A percentile compares a stretch with the other conserved stretches of the same genome.
Evolutionary conservation across 2,113 vertebrate species (phyloP).

Genomic region (Triplophysa rosa): DNA sequence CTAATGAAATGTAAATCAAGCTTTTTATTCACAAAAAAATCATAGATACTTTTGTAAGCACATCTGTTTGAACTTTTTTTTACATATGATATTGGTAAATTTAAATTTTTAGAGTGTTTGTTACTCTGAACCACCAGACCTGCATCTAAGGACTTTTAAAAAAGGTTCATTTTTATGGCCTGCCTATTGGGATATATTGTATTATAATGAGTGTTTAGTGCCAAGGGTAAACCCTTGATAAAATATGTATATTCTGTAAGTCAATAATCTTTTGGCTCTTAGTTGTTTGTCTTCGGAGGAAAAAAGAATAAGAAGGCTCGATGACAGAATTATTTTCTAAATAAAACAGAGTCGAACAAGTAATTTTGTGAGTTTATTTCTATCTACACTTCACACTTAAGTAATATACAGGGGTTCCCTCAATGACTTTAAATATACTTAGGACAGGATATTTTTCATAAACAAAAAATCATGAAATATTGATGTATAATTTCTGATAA

Average conservation of each 20-base stretch:
- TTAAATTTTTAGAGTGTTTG: not conserved
- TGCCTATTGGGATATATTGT: slow-evolving; percentile 43
- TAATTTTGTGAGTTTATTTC: not conserved
- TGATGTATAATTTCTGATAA: too few relatives aligned
- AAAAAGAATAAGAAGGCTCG: slow-evolving; percentile 29
- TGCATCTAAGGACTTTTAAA: slow-evolving; percentile 21
- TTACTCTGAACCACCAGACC: slow-evolving; percentile 15
- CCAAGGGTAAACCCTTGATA: slow-evolving; percentile 56
- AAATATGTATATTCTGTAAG: slow-evolving; percentile 52
- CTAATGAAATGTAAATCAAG: not conserved
- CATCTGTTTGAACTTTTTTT: not conserved
- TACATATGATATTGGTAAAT: not conserved
- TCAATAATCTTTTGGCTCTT: slow-evolving; percentile 31
- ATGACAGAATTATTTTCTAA: slow-evolving; percentile 53
- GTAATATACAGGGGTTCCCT: not conserved
- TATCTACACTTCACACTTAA: not conserved
- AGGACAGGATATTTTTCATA: too few relatives aligned
- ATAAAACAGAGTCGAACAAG: slow-evolving; percentile 44
- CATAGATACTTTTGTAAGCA: slow-evolving; percentile 1
- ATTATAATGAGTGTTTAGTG: slow-evolving; percentile 58
- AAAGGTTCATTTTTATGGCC: not conserved
- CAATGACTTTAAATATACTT: too few relatives aligned
- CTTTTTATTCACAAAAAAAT: slow-evolving; percentile 8
- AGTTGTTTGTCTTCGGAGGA: slow-evolving; percentile 7
- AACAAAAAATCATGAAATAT: too few relatives aligned